Percentiles rank a stretch among this genome's conserved stretches.
These are phyloP conservation scores for Greenwoodochromis staneri DNA, from an alignment of 2,113 vertebrate species.

Conservation along the genomic window DNA sequence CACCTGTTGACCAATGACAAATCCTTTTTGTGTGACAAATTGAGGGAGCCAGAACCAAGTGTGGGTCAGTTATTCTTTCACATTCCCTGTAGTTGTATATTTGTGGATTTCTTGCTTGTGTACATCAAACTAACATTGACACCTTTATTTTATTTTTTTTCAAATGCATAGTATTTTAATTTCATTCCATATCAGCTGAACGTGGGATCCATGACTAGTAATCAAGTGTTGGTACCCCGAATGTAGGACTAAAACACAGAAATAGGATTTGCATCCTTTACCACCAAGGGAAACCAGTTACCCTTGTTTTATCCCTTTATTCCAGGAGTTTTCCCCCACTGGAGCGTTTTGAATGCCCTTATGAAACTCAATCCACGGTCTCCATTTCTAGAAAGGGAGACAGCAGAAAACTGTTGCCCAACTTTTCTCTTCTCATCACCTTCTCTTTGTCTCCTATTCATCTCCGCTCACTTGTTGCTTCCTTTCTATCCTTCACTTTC, in stretches of 20 bases:
- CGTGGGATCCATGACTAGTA: slow-evolving; percentile 15
- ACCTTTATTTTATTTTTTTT: not conserved
- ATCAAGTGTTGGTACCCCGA: slow-evolving; percentile 12
- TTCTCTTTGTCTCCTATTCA: not conserved
- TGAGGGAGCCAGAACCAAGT: not conserved
- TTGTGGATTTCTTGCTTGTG: not conserved
- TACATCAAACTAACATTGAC: not conserved
- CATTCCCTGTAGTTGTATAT: slow-evolving; percentile 5
- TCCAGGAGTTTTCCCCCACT: not conserved
- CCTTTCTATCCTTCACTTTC: not conserved
- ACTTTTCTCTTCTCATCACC: not conserved
- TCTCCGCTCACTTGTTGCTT: not conserved
- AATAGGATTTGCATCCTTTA: not conserved
- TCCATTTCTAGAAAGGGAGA: not conserved
- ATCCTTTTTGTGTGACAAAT: not conserved
- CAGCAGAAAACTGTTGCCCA: not conserved
- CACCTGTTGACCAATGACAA: not conserved
- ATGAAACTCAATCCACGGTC: not conserved
- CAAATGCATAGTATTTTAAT: not conserved
- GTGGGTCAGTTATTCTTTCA: not conserved
- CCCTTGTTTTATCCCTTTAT: not conserved
- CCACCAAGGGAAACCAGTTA: not conserved
- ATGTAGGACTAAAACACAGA: not conserved
- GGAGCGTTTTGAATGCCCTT: not conserved
- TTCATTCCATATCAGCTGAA: slow-evolving; percentile 37